phyloP scores from a whole-genome alignment of 1,140 invertebrate species.

The Calosoma granatense region DNA sequence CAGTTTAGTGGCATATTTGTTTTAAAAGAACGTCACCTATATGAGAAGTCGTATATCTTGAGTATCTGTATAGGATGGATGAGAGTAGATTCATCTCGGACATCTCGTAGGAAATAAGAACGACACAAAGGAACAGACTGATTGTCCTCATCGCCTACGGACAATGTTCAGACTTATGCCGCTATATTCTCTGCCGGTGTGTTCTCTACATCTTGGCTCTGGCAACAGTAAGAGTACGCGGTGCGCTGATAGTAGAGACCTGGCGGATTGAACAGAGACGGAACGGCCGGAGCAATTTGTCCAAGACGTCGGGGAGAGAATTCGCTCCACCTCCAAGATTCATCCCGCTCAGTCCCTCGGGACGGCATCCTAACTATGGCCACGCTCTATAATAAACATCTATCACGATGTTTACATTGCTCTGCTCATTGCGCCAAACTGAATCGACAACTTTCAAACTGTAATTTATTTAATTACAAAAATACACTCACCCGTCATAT shows the following conservation, averaged over 20 bases:
- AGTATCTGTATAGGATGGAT: too few relatives aligned
- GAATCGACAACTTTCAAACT: conserved; percentile 6
- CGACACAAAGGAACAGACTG: neutral
- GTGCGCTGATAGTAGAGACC: neutral
- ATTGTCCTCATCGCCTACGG: conserved; percentile 5
- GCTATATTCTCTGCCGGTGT: too few relatives aligned
- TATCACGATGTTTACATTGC: conserved; percentile 1
- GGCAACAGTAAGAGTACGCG: neutral
- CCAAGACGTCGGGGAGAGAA: neutral
- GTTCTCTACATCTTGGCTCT: neutral
- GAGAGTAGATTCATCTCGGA: too few relatives aligned
- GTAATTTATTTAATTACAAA: conserved; percentile 2
- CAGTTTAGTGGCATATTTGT: too few relatives aligned
- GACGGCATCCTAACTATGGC: neutral
- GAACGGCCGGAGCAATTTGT: neutral
- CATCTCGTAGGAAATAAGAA: neutral
- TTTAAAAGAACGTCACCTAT: too few relatives aligned
- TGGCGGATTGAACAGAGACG: neutral
- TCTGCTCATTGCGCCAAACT: conserved; percentile 2
- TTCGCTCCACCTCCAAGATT: neutral
- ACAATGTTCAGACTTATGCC: conserved; percentile 2
- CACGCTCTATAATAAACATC: conserved; percentile 5
- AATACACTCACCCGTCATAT: neutral
- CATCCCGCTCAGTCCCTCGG: neutral
- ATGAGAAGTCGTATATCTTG: too few relatives aligned